Base-by-base conservation (phyloP, 2,888 invertebrate species). In the Drymonia ruficornis region DNA sequence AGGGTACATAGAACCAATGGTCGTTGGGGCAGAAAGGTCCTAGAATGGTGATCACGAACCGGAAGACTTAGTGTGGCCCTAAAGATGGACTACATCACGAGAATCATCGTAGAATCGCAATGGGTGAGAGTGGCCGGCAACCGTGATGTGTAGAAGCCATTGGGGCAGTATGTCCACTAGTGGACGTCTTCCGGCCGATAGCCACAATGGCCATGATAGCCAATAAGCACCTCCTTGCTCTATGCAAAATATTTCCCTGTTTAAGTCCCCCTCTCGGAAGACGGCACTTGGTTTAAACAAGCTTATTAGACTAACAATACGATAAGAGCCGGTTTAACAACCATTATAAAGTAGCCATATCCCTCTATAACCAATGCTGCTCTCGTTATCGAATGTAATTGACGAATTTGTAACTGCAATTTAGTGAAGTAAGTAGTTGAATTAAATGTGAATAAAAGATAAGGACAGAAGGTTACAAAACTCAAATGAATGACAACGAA, bases 331-430 rank as follows among this genome's bases (percentile, higher is more conserved):
- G 70, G 75, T 76, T 79, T 74, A 73, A 72, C 78, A 81, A 80
- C 77, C 73, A 72, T 75, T 69, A 70, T 80, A 45, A 81, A 81
- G 81, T 81, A 80, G 71, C 65, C 66, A 78, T 66, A 79, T 81
- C 81, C 81, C 77, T 65, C 65, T 72, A 65, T 61, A 50, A 43
- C 42, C 52, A 57, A 56, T 62, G 55, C 40, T 50, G 34, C 42
- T 54, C 45, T 63, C n/a, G n/a, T n/a, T n/a, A n/a, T n/a, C n/a
- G n/a, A 60, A 58, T 53, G 54, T 63, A 56, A 44, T 44, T 23
- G 23, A 44, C 13, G 13, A 13, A 23, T 15, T 38, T 34, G 11
- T 34, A 2, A n/a, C n/a, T n/a, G n/a, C 1, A 23, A 23, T 23
- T 23, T 23, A 7, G 23, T 6, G 7, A 31, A 8, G 38, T n/a